Conservation (phyloP, 2,113 vertebrate species). For the Corvus moneduloides region DNA sequence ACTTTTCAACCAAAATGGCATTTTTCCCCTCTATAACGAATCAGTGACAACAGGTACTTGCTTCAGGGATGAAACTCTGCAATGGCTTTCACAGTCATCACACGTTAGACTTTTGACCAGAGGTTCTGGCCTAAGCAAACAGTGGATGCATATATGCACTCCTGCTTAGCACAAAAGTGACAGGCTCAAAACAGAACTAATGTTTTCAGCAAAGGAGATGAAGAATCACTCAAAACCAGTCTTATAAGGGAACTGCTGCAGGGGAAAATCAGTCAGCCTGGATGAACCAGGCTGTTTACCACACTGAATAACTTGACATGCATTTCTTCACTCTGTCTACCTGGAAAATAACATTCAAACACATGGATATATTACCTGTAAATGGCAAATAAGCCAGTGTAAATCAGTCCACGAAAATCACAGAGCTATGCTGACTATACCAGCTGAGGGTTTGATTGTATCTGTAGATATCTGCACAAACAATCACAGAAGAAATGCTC, state of each 20-base stretch:
- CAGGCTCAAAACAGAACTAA: conserved; percentile 44
- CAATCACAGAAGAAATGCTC: neutral
- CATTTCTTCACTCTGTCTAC: conserved; percentile 51
- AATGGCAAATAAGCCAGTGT: conserved; percentile 30
- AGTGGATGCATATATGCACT: conserved; percentile 11
- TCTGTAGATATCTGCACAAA: neutral
- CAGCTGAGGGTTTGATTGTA: neutral
- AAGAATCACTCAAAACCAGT: conserved; percentile 51
- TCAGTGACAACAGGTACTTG: neutral
- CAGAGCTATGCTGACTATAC: neutral
- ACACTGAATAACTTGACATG: conserved; percentile 15
- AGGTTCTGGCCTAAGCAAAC: conserved; percentile 16
- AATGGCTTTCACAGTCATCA: conserved; percentile 28
- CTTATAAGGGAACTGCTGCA: conserved; percentile 54
- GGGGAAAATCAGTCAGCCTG: conserved; percentile 49
- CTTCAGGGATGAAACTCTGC: neutral
- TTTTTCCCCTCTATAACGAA: neutral
- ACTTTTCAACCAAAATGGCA: neutral
- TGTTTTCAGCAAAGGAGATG: conserved; percentile 52
- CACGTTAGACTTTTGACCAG: neutral
- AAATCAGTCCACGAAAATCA: neutral
- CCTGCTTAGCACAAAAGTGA: conserved; percentile 40
- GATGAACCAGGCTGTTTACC: conserved; percentile 41
- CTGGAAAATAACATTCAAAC: conserved; percentile 34
- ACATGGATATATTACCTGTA: conserved; percentile 2